Evolutionary conservation across 2,797 vertebrate species (phyloP).

Genomic region (Manis pentadactyla): DNA sequence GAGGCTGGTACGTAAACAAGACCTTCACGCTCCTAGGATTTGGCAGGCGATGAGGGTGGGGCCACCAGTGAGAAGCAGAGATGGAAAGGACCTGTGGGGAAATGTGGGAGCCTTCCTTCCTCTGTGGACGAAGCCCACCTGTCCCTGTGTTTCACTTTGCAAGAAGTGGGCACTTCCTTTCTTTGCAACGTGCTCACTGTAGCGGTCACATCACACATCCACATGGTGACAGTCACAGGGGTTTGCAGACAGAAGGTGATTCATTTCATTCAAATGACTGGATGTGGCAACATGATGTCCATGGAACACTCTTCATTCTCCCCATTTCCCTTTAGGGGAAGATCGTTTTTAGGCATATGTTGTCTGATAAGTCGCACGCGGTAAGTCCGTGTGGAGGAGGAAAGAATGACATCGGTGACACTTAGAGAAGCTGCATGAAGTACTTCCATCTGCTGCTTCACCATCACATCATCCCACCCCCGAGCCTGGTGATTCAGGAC

Average conservation of each 20-base stretch:
- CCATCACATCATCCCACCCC: background rate
- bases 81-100: background rate
- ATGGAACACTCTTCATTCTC: background rate
- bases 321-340: background rate
- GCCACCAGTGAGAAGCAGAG: background rate
- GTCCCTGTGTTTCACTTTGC: rapidly evolving
- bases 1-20: background rate
- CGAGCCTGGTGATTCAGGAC: background rate
- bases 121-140: rapidly evolving
- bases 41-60: background rate
- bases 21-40: background rate
- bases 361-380: background rate
- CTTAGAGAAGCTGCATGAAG: rapidly evolving
- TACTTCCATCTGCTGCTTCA: background rate
- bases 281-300: background rate
- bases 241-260: background rate
- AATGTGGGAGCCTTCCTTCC: rapidly evolving
- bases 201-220: background rate
- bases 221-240: background rate
- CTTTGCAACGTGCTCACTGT: background rate
- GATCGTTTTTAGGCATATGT: background rate
- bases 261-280: background rate
- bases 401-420: rapidly evolving
- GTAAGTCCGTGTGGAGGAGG: background rate
- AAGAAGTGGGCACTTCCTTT: rapidly evolving